phyloP scores from a whole-genome alignment of 2,888 invertebrate genomes.

The Lasioglossum figueresi region DNA sequence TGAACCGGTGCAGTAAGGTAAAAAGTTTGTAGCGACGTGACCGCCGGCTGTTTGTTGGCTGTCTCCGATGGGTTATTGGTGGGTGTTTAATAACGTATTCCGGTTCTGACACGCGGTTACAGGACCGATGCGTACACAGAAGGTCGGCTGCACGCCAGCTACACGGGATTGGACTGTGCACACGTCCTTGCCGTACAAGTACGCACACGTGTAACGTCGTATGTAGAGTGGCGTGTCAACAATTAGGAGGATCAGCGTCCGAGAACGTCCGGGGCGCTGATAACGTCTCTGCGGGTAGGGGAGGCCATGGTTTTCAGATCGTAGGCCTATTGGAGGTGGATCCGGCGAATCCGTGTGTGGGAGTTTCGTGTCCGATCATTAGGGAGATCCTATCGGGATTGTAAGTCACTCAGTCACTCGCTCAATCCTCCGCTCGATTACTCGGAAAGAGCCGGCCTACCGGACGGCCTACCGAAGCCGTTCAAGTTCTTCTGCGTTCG shows the following conservation, averaged over 20 bases:
- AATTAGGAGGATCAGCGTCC: constrained; percentile 81
- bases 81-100: constrained; percentile 73
- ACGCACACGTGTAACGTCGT: constrained; percentile 60
- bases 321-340: constrained; percentile 55
- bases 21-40: constrained; percentile 34
- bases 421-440: constrained; percentile 77
- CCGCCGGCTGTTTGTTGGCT: constrained; percentile 27
- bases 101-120: constrained; percentile 65
- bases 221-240: constrained; percentile 78
- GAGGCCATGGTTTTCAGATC: constrained; percentile 67
- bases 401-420: constrained; percentile 81
- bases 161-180: constrained; percentile 28
- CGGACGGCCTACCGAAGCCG: constrained; percentile 49
- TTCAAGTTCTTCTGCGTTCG: constrained; percentile 33
- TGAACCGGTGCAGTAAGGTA: neutral
- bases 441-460: constrained; percentile 65
- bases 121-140: constrained; percentile 39
- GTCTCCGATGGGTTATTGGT: constrained; percentile 54
- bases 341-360: constrained; percentile 72
- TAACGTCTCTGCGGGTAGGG: constrained; percentile 72
- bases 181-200: constrained; percentile 43
- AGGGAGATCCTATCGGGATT: constrained; percentile 81
- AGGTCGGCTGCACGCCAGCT: constrained; percentile 13
- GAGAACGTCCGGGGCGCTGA: constrained; percentile 76
- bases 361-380: constrained; percentile 82